Evolutionary conservation across 1,140 invertebrate species (phyloP), one percentile per base, ranked within the genome.

Genomic region (Episyrphus balteatus): DNA sequence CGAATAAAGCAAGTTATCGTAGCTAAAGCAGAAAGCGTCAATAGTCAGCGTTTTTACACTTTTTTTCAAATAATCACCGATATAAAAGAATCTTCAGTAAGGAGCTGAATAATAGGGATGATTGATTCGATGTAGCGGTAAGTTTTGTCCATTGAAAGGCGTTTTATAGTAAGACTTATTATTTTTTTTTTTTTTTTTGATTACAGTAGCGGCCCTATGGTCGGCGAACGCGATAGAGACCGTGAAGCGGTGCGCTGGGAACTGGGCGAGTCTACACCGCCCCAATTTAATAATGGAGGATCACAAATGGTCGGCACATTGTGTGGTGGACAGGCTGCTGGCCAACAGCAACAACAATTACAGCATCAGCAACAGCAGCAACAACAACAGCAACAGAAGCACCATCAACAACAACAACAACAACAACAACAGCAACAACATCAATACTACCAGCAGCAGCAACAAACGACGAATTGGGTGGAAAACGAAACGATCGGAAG

Each of bases 191-290:
- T 41, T 46, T 30, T 44, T 11, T 37, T 48, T 30, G 11, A 18
- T 18, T 42, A 3, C 42, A 47, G 44, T 51, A 64, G 60, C 65
- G 61, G 65, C 59, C 60, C 62, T 64, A 73, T 73, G 73, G 72
- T 71, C 63, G 71, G 70, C 62, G 72, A 73, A 65, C 69, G 73
- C 62, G 77, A 78, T 73, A 76, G 75, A 72, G 76, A 76, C 73
- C 75, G 76, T 72, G 74, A 76, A 70, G 74, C 74, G 73, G 75
- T 78, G 75, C 77, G 75, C 72, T 79, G 75, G 74, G 75, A 76
- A 69, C 71, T 73, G 58, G 57, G 61, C 73, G 72, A 72, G 69
- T 70, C 70, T 70, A 71, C 73, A 70, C 73, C 74, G 70, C 73
- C 73, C 66, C 73, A 73, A 70, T 60, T 56, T 55, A 65, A 67